These are phyloP conservation scores for Hyles euphorbiae DNA, from an alignment of 1,140 invertebrate genomes.

Conservation along the genomic window DNA sequence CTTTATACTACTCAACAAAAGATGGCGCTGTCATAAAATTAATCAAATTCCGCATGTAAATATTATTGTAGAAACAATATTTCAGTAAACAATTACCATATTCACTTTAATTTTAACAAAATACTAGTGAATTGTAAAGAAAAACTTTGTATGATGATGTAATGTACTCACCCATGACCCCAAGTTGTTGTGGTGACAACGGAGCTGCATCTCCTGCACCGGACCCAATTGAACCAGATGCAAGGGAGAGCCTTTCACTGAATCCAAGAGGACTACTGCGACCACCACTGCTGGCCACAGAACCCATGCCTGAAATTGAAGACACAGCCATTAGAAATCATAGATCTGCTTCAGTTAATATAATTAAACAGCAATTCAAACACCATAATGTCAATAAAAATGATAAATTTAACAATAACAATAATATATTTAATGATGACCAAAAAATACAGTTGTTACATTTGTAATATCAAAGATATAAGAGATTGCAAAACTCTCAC, in stretches of 20 bases:
- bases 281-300: conserved; percentile 77
- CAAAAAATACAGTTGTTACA: neutral
- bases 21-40: too few relatives aligned
- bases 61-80: too few relatives aligned
- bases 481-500: conserved; percentile 29
- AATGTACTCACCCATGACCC: conserved; percentile 79
- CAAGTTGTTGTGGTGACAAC: conserved; percentile 81
- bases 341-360: too few relatives aligned
- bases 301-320: conserved; percentile 66
- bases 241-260: conserved; percentile 78
- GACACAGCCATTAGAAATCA: conserved; percentile 1
- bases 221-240: conserved; percentile 77
- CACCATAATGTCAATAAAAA: neutral
- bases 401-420: too few relatives aligned
- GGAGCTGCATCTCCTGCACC: conserved; percentile 67
- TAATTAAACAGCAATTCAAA: neutral
- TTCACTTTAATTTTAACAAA: too few relatives aligned
- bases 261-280: conserved; percentile 75
- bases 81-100: too few relatives aligned
- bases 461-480: too few relatives aligned
- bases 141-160: too few relatives aligned
- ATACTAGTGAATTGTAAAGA: too few relatives aligned
- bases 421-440: too few relatives aligned
- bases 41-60: too few relatives aligned
- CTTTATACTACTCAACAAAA: neutral